Evolutionary conservation across 2,888 invertebrate species (phyloP).

Genomic region (Portevinia maculata): DNA sequence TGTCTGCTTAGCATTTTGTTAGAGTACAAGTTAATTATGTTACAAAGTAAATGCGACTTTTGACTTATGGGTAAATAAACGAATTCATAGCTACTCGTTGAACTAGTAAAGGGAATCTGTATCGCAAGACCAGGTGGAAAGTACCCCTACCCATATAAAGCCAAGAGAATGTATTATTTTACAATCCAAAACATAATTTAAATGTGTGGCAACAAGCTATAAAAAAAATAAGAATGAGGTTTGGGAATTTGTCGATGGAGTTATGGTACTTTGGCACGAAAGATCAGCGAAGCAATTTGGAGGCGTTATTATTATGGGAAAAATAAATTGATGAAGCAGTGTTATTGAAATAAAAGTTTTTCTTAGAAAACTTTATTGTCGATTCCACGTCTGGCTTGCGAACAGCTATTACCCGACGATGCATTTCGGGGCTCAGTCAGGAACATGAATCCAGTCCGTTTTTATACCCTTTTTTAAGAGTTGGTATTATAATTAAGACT

Average conservation of each 20-base stretch:
- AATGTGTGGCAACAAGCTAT: neutral
- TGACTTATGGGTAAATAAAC: constrained; percentile 13
- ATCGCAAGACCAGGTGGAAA: neutral
- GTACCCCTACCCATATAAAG: neutral
- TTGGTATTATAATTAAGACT: too few species aligned
- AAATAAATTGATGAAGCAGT: too few species aligned
- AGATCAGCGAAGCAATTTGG: neutral
- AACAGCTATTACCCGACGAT: too few species aligned
- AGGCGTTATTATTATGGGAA: too few species aligned
- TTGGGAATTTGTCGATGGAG: neutral
- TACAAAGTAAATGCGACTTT: constrained; percentile 10
- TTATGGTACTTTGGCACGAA: neutral
- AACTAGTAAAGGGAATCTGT: neutral
- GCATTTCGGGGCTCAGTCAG: too few species aligned
- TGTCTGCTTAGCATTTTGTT: constrained; percentile 8
- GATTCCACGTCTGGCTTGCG: too few species aligned
- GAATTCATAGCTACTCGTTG: neutral
- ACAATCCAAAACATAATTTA: constrained; percentile 13
- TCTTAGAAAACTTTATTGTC: too few species aligned
- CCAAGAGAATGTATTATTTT: constrained; percentile 1
- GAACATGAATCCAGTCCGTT: too few species aligned
- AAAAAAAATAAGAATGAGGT: neutral
- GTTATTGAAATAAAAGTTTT: too few species aligned
- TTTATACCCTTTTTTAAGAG: too few species aligned
- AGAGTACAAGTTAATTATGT: constrained; percentile 29